Conservation (phyloP, 2,113 vertebrate genomes). For the Solea solea region DNA sequence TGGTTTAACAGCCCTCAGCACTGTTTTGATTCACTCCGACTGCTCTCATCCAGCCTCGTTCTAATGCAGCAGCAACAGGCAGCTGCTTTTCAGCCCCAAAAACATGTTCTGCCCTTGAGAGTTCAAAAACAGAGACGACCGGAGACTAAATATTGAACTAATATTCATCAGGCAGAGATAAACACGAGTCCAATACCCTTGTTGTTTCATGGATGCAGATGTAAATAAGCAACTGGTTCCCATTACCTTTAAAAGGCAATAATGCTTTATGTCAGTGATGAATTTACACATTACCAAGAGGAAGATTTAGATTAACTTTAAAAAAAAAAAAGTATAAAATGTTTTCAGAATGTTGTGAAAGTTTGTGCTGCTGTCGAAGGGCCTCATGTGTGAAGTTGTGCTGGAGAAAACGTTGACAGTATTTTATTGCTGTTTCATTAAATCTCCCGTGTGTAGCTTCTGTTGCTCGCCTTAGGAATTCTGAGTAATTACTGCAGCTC, state of each 20-base stretch:
- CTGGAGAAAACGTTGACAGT: slow-evolving; percentile 21
- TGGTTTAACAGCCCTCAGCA: too few relatives aligned
- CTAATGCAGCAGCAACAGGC: not conserved
- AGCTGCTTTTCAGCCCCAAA: not conserved
- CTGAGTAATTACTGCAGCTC: too few relatives aligned
- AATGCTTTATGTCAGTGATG: not conserved
- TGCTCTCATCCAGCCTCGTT: not conserved
- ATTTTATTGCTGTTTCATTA: slow-evolving; percentile 55
- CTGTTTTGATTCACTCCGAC: not conserved
- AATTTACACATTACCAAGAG: too few relatives aligned
- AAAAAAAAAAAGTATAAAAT: too few relatives aligned
- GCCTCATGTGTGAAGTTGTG: slow-evolving; percentile 11
- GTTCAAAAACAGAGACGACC: not conserved
- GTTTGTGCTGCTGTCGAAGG: too few relatives aligned
- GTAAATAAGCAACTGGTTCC: not conserved
- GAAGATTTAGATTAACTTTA: too few relatives aligned
- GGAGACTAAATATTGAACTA: not conserved
- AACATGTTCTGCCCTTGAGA: not conserved
- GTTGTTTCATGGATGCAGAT: not conserved
- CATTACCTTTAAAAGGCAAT: not conserved
- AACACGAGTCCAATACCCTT: not conserved
- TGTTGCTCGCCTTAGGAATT: too few relatives aligned
- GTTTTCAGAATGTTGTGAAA: too few relatives aligned
- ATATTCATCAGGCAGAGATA: not conserved
- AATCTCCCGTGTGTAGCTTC: not conserved